Evolutionary conservation across 2,797 vertebrate genomes (phyloP).

Genomic region (Siniperca obscura): DNA sequence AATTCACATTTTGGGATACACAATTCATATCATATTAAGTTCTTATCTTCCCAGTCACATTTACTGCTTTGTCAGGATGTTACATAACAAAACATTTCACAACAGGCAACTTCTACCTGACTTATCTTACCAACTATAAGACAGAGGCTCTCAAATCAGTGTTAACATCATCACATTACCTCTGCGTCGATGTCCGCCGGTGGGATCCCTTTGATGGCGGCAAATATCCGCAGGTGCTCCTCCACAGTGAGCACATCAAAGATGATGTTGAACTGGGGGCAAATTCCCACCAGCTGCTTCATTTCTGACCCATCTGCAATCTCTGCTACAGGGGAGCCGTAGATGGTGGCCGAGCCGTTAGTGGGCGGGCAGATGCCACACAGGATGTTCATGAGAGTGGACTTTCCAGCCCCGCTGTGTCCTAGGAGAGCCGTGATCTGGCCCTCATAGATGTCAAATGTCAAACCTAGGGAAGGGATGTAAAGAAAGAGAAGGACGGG

Average conservation of each 20-base stretch:
- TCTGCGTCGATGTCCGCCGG: conserved; percentile 88
- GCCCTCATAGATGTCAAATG: conserved; percentile 96
- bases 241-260: conserved; percentile 96
- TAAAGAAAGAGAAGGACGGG: not conserved
- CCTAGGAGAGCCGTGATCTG: conserved; percentile 97
- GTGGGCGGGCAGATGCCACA: conserved; percentile 93
- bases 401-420: conserved; percentile 96
- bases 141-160: not conserved
- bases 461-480: conserved; percentile 85
- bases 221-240: conserved; percentile 95
- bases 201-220: conserved; percentile 94
- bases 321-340: conserved; percentile 90
- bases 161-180: conserved; percentile 72
- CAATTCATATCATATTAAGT: not conserved
- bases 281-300: conserved; percentile 93
- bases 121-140: not conserved
- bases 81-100: not conserved
- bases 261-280: conserved; percentile 95
- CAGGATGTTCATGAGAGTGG: conserved; percentile 96
- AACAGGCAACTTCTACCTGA: not conserved
- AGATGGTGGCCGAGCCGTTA: conserved; percentile 91
- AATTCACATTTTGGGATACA: not conserved
- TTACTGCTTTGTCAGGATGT: not conserved
- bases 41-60: not conserved
- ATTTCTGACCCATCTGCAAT: conserved; percentile 92